Conservation (phyloP, 1,140 invertebrate genomes). For the Brachionus koreanus region DNA sequence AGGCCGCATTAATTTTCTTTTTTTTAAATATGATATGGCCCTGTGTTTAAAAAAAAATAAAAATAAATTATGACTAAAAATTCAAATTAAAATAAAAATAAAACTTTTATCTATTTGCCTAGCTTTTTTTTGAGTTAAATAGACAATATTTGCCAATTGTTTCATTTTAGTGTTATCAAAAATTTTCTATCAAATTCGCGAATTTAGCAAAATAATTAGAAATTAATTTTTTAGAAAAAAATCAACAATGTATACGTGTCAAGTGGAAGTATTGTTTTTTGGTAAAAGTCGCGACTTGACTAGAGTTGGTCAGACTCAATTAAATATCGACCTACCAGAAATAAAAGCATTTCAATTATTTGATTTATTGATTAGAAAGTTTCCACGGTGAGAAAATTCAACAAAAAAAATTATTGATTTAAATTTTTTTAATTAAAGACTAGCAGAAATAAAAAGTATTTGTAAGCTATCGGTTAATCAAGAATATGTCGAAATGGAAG, state of each 20-base stretch:
- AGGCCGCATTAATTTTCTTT: background rate
- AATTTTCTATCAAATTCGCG: background rate
- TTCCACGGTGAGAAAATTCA: constrained; percentile 55
- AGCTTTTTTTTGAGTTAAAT: background rate
- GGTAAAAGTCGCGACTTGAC: constrained; percentile 76
- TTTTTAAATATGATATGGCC: too few species aligned
- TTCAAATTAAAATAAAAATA: background rate
- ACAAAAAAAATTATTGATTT: background rate
- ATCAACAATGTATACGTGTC: background rate
- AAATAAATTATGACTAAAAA: background rate
- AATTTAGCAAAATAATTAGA: background rate
- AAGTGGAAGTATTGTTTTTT: constrained; percentile 74
- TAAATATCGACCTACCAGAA: constrained; percentile 60
- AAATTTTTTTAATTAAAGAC: constrained; percentile 47
- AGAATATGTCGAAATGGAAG: constrained; percentile 63
- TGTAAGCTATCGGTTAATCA: constrained; percentile 77
- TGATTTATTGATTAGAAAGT: constrained; percentile 63
- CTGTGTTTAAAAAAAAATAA: too few species aligned
- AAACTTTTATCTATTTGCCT: background rate
- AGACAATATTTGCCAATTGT: background rate
- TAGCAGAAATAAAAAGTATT: constrained; percentile 67
- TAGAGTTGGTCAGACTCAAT: constrained; percentile 55
- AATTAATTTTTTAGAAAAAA: background rate
- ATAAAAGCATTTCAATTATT: constrained; percentile 59
- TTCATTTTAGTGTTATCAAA: background rate